Base-by-base conservation (phyloP, 2,113 vertebrate species). In the Nycticebus coucang region DNA sequence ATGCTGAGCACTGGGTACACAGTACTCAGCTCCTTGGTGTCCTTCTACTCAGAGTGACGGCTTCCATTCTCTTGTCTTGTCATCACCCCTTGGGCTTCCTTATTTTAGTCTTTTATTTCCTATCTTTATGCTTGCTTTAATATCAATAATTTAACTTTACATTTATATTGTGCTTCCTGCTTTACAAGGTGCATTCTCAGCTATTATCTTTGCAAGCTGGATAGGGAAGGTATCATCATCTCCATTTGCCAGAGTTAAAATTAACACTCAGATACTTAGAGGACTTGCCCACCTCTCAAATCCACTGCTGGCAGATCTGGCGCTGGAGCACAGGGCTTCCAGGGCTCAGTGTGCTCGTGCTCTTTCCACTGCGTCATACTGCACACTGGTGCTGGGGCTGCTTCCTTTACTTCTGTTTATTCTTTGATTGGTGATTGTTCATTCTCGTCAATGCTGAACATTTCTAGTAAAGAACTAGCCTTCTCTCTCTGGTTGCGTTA, bases 281-380 rank as follows among this genome's bases (percentile, higher is more conserved):
- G 50, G 60, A 26, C 17, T 81, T 95, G n/a, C 50, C 33, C 4
- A n/a, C 3, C 78, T 68, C 45, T 85, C 60, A 10, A 9, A 18
- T 5, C 66, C 33, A 66, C 21, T 78, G 2, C 18, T 0, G 1
- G 2, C 41, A 60, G 75, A 26, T 33, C 28, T 53, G 28, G 18
- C 89, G 53, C 12, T 28, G 33, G 68, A n/a, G 8, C 2, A 0
- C 2, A 3, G 86, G 18, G 12, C 41, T 69, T 19, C 28, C 0
- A 0, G 41, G 45, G 26, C 24, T 28, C 37, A 2, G 30, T 19
- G 9, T 74, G 33, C 50, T 53, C 5, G 0, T 41, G 35, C 10
- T 66, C 1, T 64, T 28, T 45, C 24, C 9, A 4, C 4, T 0
- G 0, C 4, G 7, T 53, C 19, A 0, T 1, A 1, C 33, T 33